Base-by-base conservation (phyloP, 2,888 invertebrate species). In the Salpingus planirostris region DNA sequence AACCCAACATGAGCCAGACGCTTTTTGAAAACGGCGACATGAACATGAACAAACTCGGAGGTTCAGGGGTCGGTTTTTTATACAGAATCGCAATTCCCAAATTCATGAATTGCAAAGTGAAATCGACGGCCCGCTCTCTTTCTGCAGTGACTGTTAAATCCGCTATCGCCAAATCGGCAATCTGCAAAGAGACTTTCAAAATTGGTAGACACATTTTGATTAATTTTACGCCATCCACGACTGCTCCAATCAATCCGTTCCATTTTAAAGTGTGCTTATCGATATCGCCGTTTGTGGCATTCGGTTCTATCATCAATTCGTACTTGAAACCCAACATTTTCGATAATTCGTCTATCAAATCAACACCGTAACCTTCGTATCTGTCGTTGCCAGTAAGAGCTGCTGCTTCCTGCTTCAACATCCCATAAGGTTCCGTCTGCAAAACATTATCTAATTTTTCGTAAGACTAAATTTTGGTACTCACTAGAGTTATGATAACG, bases 71-170 rank as follows among this genome's bases (percentile, higher is more conserved):
- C 0, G 95, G 91, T 52, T 88, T 90, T 54, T 80, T 82, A 64
- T 84, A 93, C 14, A 93, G 64, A 51, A 96, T 93, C 25, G 87
- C 85, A 48, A 92, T 93, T 23, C 88, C 87, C 72, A 50, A 70
- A 61, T 89, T 91, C 86, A 96, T 90, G 57, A 93, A 96, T 0
- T 95, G 95, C 65, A 87, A 88, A 0, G 93, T 93, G 55, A 96
- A 96, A 64, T 95, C 93, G 0, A 91, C 91, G 10, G 81, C 89
- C 52, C 74, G 77, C 59, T 92, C 89, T 18, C 96, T 73, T 42
- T 84, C 80, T 25, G 92, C 80, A 5, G 93, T 93, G 52, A 87
- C 82, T 4, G 86, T 85, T 47, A 96, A 70, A 59, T 95, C 93
- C 2, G 91, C 91, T 29, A 96, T 89, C 2, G 88, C 93, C 56